Evolutionary conservation across 2,888 invertebrate species (phyloP).

Genomic region (Coelopa pilipes): DNA sequence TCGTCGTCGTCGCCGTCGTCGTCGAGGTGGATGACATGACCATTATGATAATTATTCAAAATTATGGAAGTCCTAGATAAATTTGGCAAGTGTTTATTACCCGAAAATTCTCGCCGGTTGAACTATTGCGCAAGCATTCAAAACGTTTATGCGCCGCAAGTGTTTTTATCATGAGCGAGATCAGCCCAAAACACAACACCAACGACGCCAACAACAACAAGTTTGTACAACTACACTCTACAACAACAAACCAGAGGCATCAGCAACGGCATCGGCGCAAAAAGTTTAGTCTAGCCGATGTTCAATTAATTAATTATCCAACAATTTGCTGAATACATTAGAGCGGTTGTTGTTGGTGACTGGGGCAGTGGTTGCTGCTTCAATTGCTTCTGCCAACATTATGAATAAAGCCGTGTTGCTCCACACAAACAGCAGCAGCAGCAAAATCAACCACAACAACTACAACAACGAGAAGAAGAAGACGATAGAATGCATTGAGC

Average conservation of each 20-base stretch:
- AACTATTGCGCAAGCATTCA: conserved; percentile 7
- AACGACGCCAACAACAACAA: neutral
- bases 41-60: too few species aligned
- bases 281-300: neutral
- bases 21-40: too few species aligned
- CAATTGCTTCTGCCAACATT: neutral
- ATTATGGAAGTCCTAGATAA: neutral
- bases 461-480: neutral
- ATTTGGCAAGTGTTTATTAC: conserved; percentile 9
- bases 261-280: neutral
- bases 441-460: neutral
- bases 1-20: too few species aligned
- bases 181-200: neutral
- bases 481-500: too few species aligned
- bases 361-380: neutral
- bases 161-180: neutral
- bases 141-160: neutral
- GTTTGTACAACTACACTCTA: too few species aligned
- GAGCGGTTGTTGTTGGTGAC: neutral
- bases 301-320: conserved; percentile 24
- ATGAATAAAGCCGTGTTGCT: neutral
- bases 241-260: too few species aligned
- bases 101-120: neutral
- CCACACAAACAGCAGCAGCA: neutral
- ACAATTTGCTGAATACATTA: conserved; percentile 11